phyloP scores from a whole-genome alignment of 2,797 vertebrate species.

The Alosa sapidissima region DNA sequence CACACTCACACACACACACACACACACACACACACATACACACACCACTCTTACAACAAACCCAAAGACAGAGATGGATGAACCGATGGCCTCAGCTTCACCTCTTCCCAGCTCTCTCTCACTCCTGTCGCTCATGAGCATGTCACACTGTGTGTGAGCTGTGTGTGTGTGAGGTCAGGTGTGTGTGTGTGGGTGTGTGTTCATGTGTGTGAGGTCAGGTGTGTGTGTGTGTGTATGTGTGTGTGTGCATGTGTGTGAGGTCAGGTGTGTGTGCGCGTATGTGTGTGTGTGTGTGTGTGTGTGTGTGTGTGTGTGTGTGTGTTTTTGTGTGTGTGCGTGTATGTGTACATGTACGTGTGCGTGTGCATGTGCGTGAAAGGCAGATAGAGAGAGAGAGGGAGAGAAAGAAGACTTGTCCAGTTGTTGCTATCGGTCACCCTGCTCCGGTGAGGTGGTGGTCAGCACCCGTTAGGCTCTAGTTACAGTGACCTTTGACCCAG shows the following conservation, averaged over 20 bases:
- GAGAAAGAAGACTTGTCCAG: conserved; percentile 25
- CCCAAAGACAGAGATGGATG: conserved; percentile 13
- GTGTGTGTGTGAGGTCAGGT: neutral
- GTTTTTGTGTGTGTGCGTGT: too few species aligned
- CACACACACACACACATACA: neutral
- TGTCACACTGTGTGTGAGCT: too few species aligned
- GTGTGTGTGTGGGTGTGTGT: too few species aligned
- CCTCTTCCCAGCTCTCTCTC: neutral
- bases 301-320: too few species aligned
- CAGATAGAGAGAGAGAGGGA: neutral
- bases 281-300: neutral
- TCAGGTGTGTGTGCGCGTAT: too few species aligned
- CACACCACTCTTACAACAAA: neutral
- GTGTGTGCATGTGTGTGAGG: too few species aligned
- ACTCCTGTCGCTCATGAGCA: neutral
- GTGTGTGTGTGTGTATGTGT: too few species aligned
- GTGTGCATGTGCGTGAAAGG: too few species aligned
- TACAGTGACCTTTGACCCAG: conserved; percentile 57
- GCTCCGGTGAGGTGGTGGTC: neutral
- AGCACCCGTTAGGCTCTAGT: conserved; percentile 46
- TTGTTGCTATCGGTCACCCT: conserved; percentile 49
- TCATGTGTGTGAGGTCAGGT: neutral
- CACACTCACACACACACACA: neutral
- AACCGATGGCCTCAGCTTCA: neutral
- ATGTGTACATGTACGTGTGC: too few species aligned